A percentile compares a stretch with the other conserved stretches of the same genome.
These are phyloP conservation scores for Plotosus lineatus DNA, from an alignment of 2,113 vertebrate species.

Conservation along the genomic window DNA sequence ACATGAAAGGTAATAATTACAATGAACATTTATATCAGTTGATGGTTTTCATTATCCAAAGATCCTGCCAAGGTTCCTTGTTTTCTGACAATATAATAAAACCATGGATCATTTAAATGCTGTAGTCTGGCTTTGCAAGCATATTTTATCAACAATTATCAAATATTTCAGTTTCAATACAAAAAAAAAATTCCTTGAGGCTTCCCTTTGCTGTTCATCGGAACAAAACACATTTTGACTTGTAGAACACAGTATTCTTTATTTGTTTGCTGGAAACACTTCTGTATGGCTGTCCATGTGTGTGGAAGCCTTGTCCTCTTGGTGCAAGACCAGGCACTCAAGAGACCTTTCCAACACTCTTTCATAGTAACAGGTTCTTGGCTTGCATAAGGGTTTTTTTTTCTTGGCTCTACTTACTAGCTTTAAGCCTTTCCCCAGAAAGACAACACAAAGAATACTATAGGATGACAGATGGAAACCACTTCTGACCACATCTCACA, in stretches of 20 bases:
- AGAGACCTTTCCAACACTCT: neutral
- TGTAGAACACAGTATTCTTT: neutral
- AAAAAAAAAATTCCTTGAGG: neutral
- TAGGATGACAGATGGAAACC: slow-evolving; percentile 27
- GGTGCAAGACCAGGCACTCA: neutral
- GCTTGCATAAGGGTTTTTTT: neutral
- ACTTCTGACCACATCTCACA: slow-evolving; percentile 7
- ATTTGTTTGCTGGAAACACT: neutral
- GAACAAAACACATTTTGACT: neutral
- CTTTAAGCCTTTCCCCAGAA: neutral
- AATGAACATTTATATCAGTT: neutral
- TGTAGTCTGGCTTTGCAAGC: neutral
- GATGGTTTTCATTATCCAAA: neutral
- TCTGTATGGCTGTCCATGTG: neutral
- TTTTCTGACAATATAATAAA: neutral
- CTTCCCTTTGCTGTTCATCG: neutral
- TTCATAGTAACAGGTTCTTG: neutral
- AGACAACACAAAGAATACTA: neutral
- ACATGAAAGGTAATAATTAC: neutral
- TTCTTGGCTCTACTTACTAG: neutral
- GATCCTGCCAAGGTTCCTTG: neutral
- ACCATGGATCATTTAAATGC: neutral
- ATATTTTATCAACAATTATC: neutral
- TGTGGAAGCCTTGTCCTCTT: slow-evolving; percentile 10
- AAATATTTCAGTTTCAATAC: neutral